These are phyloP conservation scores for Botrylloides violaceus DNA, from an alignment of 23 tunicate species.

Conservation along the genomic window DNA sequence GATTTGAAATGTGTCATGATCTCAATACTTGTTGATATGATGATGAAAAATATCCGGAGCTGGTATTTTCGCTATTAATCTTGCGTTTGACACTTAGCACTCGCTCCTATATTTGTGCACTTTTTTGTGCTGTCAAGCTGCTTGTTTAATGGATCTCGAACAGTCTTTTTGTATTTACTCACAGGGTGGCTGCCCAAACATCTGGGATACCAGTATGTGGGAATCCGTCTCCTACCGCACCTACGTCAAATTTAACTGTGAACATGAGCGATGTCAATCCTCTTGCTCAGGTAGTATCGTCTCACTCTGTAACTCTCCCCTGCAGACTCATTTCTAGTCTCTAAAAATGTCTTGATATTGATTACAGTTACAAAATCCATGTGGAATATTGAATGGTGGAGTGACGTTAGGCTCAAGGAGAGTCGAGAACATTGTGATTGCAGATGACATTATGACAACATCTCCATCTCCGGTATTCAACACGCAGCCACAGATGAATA, in stretches of 20 bases:
- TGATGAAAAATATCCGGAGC: no score
- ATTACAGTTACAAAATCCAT: background rate
- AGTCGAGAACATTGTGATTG: background rate
- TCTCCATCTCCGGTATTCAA: background rate
- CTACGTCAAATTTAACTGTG: background rate
- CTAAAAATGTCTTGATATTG: background rate
- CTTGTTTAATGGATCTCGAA: no score
- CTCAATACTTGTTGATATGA: background rate
- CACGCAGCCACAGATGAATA: background rate
- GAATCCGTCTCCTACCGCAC: background rate
- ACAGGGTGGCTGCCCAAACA: constrained; percentile 1
- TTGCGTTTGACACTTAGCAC: no score
- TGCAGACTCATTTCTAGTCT: no score
- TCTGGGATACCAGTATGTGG: background rate
- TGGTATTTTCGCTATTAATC: no score
- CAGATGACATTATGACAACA: background rate
- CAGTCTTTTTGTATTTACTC: no score
- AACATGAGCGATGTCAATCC: background rate
- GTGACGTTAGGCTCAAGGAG: background rate
- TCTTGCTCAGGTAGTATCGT: background rate
- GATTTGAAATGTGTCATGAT: background rate
- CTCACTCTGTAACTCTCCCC: background rate
- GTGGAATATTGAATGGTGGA: background rate
- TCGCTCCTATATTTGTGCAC: no score
- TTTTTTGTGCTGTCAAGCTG: no score